A percentile compares a stretch with the other conserved stretches of the same genome.
These are phyloP conservation scores for Chelonus insularis DNA, from an alignment of 1,140 invertebrate species.

Conservation along the genomic window DNA sequence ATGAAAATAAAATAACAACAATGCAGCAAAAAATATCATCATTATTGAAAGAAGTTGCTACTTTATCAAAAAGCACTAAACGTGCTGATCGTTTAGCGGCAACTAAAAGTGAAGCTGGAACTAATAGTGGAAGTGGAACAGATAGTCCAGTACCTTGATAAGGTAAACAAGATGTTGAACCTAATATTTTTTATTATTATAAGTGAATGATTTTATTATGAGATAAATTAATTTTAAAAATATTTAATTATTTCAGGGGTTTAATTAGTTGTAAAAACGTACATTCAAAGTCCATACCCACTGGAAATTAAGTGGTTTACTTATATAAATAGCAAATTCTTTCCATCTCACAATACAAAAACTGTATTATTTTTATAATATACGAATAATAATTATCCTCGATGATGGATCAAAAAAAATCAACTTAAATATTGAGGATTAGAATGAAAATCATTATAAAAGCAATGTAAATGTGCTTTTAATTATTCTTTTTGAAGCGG, in stretches of 20 bases:
- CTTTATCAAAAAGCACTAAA: slow-evolving; percentile 78
- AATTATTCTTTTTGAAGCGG: neutral
- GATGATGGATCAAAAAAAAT: neutral
- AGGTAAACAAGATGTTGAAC: slow-evolving; percentile 41
- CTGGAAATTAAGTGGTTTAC: slow-evolving; percentile 48
- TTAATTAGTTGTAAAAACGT: slow-evolving; percentile 43
- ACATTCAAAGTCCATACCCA: too few relatives aligned
- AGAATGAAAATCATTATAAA: neutral
- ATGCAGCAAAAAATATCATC: slow-evolving; percentile 78
- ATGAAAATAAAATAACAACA: slow-evolving; percentile 77
- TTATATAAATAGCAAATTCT: slow-evolving; percentile 44
- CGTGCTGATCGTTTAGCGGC: slow-evolving; percentile 61
- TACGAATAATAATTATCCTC: slow-evolving; percentile 33
- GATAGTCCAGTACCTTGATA: slow-evolving; percentile 68
- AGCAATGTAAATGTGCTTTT: neutral
- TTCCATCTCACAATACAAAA: slow-evolving; percentile 44
- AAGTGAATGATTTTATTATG: too few relatives aligned
- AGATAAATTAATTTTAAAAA: too few relatives aligned
- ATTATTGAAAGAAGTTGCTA: slow-evolving; percentile 82
- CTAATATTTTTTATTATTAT: too few relatives aligned
- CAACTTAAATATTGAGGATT: neutral
- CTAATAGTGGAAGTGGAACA: slow-evolving; percentile 75
- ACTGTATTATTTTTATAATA: slow-evolving; percentile 60
- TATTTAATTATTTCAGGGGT: slow-evolving; percentile 38
- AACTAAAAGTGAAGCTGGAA: slow-evolving; percentile 61